Evolutionary conservation across 2,113 vertebrate genomes (phyloP).

Genomic region (Mus musculus): GRCm39 chr3:45195501-45196000

Average conservation of each 20-base stretch:
- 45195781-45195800: not conserved
- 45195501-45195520: constrained; percentile 44
- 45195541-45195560: constrained; percentile 1
- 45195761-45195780: not conserved
- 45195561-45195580: not conserved
- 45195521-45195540: not conserved
- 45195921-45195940: not conserved
- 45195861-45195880: not conserved
- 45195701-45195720: not conserved
- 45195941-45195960: not conserved
- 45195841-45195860: not conserved
- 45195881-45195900: not conserved
- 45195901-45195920: not conserved
- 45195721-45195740: not conserved
- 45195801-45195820: not conserved
- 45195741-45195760: too few species aligned
- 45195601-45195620: not conserved
- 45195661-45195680: not conserved
- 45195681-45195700: not conserved
- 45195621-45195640: constrained; percentile 34
- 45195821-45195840: not conserved
- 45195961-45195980: not conserved
- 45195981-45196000: accelerated
- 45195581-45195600: not conserved
- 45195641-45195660: constrained; percentile 18